Evolutionary conservation across 1,140 invertebrate genomes (phyloP).

Genomic region (Drosophila subpulchrella): DNA sequence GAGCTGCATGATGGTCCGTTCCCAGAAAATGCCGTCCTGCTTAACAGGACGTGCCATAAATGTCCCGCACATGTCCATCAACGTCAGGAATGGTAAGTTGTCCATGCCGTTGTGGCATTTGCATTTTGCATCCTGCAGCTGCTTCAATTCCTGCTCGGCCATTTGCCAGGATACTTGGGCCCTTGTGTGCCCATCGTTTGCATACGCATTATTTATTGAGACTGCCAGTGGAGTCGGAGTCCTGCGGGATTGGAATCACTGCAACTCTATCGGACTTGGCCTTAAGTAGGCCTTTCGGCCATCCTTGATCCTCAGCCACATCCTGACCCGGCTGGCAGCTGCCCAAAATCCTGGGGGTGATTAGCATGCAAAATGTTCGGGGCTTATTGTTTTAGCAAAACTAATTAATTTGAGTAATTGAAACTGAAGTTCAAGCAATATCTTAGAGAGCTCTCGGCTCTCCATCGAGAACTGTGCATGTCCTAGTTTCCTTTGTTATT

Average conservation of each 20-base stretch:
- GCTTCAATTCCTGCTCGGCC: constrained; percentile 42
- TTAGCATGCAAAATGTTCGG: constrained; percentile 70
- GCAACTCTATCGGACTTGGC: constrained; percentile 40
- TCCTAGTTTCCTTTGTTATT: constrained; percentile 16
- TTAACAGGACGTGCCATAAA: constrained; percentile 60
- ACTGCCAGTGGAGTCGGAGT: constrained; percentile 14
- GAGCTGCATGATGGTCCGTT: constrained; percentile 33
- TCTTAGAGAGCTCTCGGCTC: constrained; percentile 8
- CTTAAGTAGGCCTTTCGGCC: constrained; percentile 58
- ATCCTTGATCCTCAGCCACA: constrained; percentile 8
- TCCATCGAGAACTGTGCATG: not conserved
- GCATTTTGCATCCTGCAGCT: constrained; percentile 57
- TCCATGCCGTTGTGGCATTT: constrained; percentile 41
- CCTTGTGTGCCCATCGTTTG: constrained; percentile 74
- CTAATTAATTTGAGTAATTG: constrained; percentile 81
- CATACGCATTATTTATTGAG: constrained; percentile 77
- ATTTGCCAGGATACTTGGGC: constrained; percentile 47
- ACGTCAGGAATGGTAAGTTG: constrained; percentile 35
- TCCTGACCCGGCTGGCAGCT: constrained; percentile 48
- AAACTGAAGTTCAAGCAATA: constrained; percentile 48
- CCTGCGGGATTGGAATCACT: constrained; percentile 19
- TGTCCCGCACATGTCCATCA: constrained; percentile 64
- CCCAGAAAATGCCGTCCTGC: constrained; percentile 29
- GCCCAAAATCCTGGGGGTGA: constrained; percentile 53
- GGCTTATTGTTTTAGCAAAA: constrained; percentile 75